Conservation (phyloP, 2,888 invertebrate species). For the Machimus rusticus region DNA sequence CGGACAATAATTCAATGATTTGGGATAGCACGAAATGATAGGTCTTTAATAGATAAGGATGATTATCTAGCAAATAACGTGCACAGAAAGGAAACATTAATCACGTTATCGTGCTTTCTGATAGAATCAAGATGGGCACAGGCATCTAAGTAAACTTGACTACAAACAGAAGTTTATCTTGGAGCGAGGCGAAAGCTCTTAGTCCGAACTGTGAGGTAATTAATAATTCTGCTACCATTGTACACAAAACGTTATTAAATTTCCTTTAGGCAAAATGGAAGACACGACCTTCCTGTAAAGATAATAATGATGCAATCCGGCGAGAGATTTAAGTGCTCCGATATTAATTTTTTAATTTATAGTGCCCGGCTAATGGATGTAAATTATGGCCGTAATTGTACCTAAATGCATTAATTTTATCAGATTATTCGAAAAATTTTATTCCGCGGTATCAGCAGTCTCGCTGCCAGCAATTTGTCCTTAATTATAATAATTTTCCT, state of each 20-base stretch:
- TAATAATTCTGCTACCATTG: constrained; percentile 17
- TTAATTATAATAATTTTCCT: background rate
- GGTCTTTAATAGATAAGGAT: background rate
- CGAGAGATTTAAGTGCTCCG: constrained; percentile 10
- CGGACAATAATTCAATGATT: background rate
- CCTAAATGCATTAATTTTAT: constrained; percentile 22
- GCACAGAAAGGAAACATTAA: background rate
- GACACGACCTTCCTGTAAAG: constrained; percentile 24
- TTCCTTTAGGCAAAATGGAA: background rate
- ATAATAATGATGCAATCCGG: constrained; percentile 27
- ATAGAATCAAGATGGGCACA: background rate
- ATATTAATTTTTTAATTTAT: constrained; percentile 32
- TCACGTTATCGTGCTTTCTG: constrained; percentile 1
- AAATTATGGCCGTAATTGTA: constrained; percentile 16
- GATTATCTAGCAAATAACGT: background rate
- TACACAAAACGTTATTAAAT: constrained; percentile 26
- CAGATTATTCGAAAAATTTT: background rate
- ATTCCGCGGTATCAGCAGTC: background rate
- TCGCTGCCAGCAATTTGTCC: background rate
- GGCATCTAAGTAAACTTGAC: background rate
- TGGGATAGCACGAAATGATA: background rate
- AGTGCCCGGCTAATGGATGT: background rate
- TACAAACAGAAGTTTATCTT: background rate
- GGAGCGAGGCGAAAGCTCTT: background rate
- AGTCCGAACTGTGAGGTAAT: background rate